phyloP scores from a whole-genome alignment of 2,888 invertebrate genomes.

The Zygaena filipendulae region DNA sequence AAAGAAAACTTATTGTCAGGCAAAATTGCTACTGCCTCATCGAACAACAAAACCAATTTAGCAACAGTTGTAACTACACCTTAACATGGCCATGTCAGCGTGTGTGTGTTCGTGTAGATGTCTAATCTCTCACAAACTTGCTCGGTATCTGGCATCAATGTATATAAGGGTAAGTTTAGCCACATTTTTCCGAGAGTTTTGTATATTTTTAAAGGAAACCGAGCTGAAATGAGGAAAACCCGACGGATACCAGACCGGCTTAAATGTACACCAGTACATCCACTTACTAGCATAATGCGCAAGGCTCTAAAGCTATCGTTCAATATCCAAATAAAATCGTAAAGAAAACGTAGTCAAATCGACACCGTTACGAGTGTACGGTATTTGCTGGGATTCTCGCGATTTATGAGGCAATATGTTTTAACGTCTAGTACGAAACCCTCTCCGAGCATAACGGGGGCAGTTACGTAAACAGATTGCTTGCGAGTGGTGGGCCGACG shows the following conservation, averaged over 20 bases:
- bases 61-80: conserved; percentile 38
- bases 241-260: no score
- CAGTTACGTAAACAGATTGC: conserved; percentile 68
- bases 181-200: conserved; percentile 29
- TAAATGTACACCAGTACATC: no score
- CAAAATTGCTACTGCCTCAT: no score
- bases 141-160: no score
- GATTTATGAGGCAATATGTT: conserved; percentile 70
- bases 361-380: conserved; percentile 53
- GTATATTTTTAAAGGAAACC: no score
- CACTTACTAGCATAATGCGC: no score
- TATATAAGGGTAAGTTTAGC: conserved; percentile 41
- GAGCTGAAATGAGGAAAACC: no score
- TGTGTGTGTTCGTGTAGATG: conserved; percentile 38
- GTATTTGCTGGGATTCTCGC: conserved; percentile 59
- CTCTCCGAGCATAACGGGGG: conserved; percentile 60
- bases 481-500: conserved; percentile 46
- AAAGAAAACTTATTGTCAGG: no score
- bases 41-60: conserved; percentile 47
- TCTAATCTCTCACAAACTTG: conserved; percentile 38
- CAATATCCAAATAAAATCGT: conserved; percentile 46
- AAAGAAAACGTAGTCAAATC: conserved; percentile 64
- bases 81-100: no score
- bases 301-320: no score
- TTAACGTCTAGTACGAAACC: conserved; percentile 66